phyloP scores from a whole-genome alignment of 1,140 invertebrate genomes.

The Hormaphis cornu region DNA sequence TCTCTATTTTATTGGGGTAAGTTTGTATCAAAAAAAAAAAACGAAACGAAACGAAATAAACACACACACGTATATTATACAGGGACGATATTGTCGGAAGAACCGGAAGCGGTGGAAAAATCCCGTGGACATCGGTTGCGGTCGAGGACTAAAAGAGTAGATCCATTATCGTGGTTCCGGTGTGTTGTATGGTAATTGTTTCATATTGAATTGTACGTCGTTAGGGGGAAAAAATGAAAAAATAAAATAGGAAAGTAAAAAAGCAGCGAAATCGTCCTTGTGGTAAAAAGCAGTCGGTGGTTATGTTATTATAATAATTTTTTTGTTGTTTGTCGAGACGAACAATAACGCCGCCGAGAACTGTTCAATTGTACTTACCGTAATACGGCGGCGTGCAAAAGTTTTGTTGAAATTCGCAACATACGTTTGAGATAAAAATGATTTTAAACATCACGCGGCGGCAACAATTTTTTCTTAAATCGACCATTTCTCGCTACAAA shows the following conservation, averaged over 20 bases:
- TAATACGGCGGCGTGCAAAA: too few species aligned
- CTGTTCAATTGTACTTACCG: too few species aligned
- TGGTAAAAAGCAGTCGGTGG: background rate
- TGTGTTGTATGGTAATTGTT: slow-evolving; percentile 25
- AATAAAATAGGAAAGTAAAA: background rate
- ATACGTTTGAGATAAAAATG: too few species aligned
- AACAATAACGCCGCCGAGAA: too few species aligned
- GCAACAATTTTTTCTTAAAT: too few species aligned
- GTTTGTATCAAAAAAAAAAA: slow-evolving; percentile 23
- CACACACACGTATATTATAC: background rate
- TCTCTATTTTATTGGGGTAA: slow-evolving; percentile 27
- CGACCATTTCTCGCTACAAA: too few species aligned
- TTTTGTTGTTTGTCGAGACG: too few species aligned
- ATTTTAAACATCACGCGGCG: too few species aligned
- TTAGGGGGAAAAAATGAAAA: slow-evolving; percentile 1
- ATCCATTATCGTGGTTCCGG: slow-evolving; percentile 32
- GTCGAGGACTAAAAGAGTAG: slow-evolving; percentile 24
- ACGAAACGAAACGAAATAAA: background rate
- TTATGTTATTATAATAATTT: slow-evolving; percentile 23
- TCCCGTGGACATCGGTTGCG: slow-evolving; percentile 22
- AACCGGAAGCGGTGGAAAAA: slow-evolving; percentile 27
- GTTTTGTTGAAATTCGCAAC: too few species aligned
- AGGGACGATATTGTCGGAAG: slow-evolving; percentile 27
- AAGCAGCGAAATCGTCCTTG: slow-evolving; percentile 18
- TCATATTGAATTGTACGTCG: slow-evolving; percentile 28